These are phyloP conservation scores for Canis aureus DNA, from an alignment of 2,113 vertebrate species.

Conservation along the genomic window DNA sequence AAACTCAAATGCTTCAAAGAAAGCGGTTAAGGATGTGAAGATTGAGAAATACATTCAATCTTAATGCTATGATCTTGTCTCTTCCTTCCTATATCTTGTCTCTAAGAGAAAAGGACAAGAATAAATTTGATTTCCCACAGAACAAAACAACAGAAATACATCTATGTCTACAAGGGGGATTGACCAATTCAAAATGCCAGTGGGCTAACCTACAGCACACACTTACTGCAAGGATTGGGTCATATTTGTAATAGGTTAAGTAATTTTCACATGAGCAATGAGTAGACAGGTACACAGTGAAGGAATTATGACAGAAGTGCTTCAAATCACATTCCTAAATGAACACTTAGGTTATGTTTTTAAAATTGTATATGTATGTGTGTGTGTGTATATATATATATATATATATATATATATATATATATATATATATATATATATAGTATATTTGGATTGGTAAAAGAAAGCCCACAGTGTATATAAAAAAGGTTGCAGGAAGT, in stretches of 20 bases:
- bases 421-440: too few relatives aligned
- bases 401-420: too few relatives aligned
- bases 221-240: constrained; percentile 75
- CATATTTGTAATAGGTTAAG: constrained; percentile 63
- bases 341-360: constrained; percentile 1
- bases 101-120: constrained; percentile 66
- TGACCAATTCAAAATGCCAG: constrained; percentile 72
- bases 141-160: constrained; percentile 75
- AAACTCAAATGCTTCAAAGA: constrained; percentile 70
- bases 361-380: too few relatives aligned
- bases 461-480: too few relatives aligned
- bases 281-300: constrained; percentile 46
- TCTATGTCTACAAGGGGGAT: constrained; percentile 55
- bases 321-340: constrained; percentile 75
- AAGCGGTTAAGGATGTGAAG: constrained; percentile 66
- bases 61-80: constrained; percentile 58
- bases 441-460: too few relatives aligned
- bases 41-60: constrained; percentile 68
- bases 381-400: too few relatives aligned
- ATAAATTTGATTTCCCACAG: constrained; percentile 63
- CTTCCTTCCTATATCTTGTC: constrained; percentile 61
- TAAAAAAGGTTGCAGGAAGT: too few relatives aligned
- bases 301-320: constrained; percentile 64
- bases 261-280: constrained; percentile 68
- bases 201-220: constrained; percentile 66